A percentile compares a stretch with the other conserved stretches of the same genome.
Evolutionary conservation across 2,113 vertebrate genomes (phyloP).

Genomic region (Irena cyanogastra): DNA sequence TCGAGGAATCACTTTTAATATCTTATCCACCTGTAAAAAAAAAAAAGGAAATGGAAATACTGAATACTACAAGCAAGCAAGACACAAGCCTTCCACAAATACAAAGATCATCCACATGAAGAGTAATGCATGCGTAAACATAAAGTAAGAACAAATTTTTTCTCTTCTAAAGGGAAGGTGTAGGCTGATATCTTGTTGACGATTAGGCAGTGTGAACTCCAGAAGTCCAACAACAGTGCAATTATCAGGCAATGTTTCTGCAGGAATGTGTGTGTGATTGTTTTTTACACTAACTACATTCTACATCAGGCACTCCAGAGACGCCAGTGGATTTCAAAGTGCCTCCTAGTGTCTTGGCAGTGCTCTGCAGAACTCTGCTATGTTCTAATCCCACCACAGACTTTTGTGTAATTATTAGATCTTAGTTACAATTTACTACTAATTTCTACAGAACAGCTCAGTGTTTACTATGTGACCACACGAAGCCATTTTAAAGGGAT

Average conservation of each 20-base stretch:
- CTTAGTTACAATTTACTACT: neutral
- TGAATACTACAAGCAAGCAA: neutral
- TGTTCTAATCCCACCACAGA: neutral
- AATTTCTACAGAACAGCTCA: neutral
- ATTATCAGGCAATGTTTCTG: neutral
- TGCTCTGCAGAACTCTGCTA: neutral
- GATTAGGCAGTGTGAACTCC: neutral
- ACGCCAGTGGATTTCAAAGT: neutral
- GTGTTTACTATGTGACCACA: neutral
- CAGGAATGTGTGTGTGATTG: fast-evolving
- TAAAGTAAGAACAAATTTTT: neutral
- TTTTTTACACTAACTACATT: neutral
- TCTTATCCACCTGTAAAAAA: conserved; percentile 89
- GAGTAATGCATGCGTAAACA: neutral
- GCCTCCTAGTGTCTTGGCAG: neutral
- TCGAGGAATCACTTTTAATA: conserved; percentile 94
- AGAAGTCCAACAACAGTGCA: neutral
- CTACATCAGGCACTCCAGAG: neutral
- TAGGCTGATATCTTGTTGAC: neutral
- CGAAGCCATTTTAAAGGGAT: neutral
- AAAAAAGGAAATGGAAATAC: neutral
- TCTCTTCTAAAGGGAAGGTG: neutral
- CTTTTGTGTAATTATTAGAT: neutral
- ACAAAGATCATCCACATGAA: neutral
- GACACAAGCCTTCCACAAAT: neutral